Conservation (phyloP, 2,797 vertebrate species). For the Petrocephalus schoutedeni region DNA sequence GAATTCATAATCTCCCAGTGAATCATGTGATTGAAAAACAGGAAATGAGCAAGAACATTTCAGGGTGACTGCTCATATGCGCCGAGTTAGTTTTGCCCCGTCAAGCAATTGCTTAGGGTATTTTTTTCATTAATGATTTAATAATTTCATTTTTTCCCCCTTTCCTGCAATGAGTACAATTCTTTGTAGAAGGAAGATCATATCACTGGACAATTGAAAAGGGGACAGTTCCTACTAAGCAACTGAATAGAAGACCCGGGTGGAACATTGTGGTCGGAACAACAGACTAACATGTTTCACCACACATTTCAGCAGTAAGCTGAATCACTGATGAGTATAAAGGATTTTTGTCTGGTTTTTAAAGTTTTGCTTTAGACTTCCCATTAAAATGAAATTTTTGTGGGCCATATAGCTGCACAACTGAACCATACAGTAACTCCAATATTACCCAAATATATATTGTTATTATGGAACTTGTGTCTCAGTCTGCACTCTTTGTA, state of each 20-base stretch:
- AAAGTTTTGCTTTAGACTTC: background rate
- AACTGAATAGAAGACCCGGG: background rate
- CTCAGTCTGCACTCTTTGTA: background rate
- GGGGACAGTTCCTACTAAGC: background rate
- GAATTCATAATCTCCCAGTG: background rate
- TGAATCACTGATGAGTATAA: background rate
- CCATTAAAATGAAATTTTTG: background rate
- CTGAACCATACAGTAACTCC: background rate
- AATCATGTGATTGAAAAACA: conserved; percentile 18
- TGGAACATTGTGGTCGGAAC: background rate
- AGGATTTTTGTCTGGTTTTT: background rate
- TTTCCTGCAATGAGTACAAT: background rate
- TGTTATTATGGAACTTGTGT: background rate
- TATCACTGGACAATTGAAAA: background rate
- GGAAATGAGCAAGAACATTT: background rate
- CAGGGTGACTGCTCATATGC: background rate
- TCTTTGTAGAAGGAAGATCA: background rate
- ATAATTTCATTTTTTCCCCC: background rate
- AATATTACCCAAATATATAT: background rate
- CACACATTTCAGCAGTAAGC: background rate
- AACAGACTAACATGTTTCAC: background rate
- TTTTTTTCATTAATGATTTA: background rate
- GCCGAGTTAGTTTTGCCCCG: background rate
- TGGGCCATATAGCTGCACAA: background rate
- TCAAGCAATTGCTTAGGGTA: background rate